Base-by-base conservation (phyloP, 2,888 invertebrate genomes). In the Tenodera sinensis region DNA sequence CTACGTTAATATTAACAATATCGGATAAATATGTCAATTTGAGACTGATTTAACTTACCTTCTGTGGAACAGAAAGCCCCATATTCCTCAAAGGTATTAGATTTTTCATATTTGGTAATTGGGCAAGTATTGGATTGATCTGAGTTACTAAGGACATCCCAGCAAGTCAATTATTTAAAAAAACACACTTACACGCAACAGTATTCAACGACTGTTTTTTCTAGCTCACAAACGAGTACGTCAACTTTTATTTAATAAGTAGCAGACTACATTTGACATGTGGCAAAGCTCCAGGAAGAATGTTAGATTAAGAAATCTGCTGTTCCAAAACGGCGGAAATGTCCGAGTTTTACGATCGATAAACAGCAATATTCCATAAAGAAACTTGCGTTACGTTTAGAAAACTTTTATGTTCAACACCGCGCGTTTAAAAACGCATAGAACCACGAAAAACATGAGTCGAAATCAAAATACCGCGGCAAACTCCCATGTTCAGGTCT, bases 41-140 rank as follows among this genome's bases (percentile, higher is more conserved):
- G 0, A 27, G n/a, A 28, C 0, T 71, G 12, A 20, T 42, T 71
- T 90, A 91, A 91, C 91, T 93, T 93, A 97, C 96, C 95, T 96
- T 96, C 93, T 96, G 96, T 89, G 96, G 95, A 91, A 95, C 95
- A 91, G 96, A 95, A 91, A 96, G 93, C 90, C 95, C 94, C 91
- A 95, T 93, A 92, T 95, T 93, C 90, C 92, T 92, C 87, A 92
- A 91, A 34, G 93, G 93, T 90, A 93, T 90, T 86, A 93, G 93
- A 91, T 94, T 94, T 91, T 94, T 94, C 92, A 95, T 93, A 91
- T 94, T 93, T 91, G 94, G 94, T 90, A 95, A 92, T 92, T 95
- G 95, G 90, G 95, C 94, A 90, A 95, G 92, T 90, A 95, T 92
- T 83, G 95, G 94, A 91, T 94, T 94, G 91, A 95, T 94, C 93